phyloP scores from a whole-genome alignment of 2,797 vertebrate species.

The Lacerta bilineata region DNA sequence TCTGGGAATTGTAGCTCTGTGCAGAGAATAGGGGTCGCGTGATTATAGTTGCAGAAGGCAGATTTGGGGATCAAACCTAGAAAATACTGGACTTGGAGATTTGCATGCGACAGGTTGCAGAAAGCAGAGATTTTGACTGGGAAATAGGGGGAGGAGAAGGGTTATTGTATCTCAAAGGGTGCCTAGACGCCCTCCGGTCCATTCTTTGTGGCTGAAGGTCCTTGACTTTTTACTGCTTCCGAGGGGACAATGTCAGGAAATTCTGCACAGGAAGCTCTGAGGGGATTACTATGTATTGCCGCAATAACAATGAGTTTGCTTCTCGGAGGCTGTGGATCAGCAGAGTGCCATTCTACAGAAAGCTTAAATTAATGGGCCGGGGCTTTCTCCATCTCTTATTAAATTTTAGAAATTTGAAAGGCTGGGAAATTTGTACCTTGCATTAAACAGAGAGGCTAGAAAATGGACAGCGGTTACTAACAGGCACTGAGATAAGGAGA shows the following conservation, averaged over 20 bases:
- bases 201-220: background rate
- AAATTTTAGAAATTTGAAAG: background rate
- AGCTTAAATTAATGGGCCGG: background rate
- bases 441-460: background rate
- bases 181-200: background rate
- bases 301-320: background rate
- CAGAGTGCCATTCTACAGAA: background rate
- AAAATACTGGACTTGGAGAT: too few relatives aligned
- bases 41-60: too few relatives aligned
- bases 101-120: too few relatives aligned
- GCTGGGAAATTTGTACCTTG: background rate
- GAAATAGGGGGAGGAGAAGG: background rate
- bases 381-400: slow-evolving; percentile 1
- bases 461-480: background rate
- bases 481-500: background rate
- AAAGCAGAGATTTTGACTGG: background rate
- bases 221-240: background rate
- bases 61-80: too few relatives aligned
- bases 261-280: slow-evolving; percentile 23
- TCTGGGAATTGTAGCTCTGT: too few relatives aligned
- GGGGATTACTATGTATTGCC: background rate
- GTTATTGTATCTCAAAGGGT: background rate
- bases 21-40: too few relatives aligned
- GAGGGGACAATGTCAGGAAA: slow-evolving; percentile 35
- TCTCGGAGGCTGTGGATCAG: background rate